phyloP scores from a whole-genome alignment of 2,888 invertebrate genomes.

The Zaprionus obscuricornis region DNA sequence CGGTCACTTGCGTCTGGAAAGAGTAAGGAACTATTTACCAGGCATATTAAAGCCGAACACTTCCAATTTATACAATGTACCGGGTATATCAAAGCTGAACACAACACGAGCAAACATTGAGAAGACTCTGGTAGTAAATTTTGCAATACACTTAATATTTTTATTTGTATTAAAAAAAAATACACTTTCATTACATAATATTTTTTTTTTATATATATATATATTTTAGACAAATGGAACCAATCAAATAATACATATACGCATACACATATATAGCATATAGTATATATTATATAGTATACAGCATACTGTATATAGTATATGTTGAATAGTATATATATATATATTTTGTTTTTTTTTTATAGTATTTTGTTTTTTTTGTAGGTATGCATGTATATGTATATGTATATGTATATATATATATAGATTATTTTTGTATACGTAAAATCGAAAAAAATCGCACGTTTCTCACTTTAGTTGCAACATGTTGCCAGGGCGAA shows the following conservation, averaged over 20 bases:
- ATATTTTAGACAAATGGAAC: conserved; percentile 55
- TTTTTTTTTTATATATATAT: conserved; percentile 15
- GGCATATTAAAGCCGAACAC: too few relatives aligned
- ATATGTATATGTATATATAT: conserved; percentile 47
- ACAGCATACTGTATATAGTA: conserved; percentile 30
- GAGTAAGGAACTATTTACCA: too few relatives aligned
- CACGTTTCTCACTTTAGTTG: conserved; percentile 56
- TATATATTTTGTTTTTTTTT: too few relatives aligned
- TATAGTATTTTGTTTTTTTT: too few relatives aligned
- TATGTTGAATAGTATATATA: conserved; percentile 38
- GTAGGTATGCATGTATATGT: conserved; percentile 56
- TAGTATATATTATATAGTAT: background rate
- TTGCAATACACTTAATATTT: conserved; percentile 1
- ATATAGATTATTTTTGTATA: conserved; percentile 54
- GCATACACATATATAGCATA: conserved; percentile 23
- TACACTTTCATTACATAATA: conserved; percentile 24
- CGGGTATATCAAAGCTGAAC: too few relatives aligned
- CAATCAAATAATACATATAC: conserved; percentile 52
- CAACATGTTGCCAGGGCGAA: conserved; percentile 18
- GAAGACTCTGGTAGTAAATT: too few relatives aligned
- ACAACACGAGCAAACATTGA: too few relatives aligned
- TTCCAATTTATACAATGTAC: too few relatives aligned
- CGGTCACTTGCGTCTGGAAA: too few relatives aligned
- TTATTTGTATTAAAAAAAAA: conserved; percentile 36
- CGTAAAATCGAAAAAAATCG: conserved; percentile 74